Base-by-base conservation (phyloP, 2,113 vertebrate species). In the Rana temporaria region DNA sequence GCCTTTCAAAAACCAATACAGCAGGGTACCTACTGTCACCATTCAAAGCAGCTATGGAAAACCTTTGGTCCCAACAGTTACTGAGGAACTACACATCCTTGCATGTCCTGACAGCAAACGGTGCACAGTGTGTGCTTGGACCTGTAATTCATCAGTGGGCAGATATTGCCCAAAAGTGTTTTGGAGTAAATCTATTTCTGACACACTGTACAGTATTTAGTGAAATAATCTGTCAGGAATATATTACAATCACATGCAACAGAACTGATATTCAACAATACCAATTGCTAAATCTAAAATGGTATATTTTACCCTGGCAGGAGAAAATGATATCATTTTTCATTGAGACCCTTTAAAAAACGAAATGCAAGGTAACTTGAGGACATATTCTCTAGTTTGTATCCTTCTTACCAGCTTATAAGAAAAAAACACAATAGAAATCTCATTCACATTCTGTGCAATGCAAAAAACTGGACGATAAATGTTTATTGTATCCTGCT, bases 361-460 rank as follows among this genome's bases (percentile, higher is more conserved):
- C 42, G 30, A 24, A 42, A 65, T 22, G 53, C 65, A 78, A n/a
- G 17, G 32, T 63, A 64, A 16, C 38, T 53, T 69, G 32, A 34
- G 14, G 22, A 42, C 52, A 26, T 57, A 65, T 74, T 82, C 32
- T 71, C 80, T 67, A 30, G 8, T 59, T 57, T 59, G 56, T 74
- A 74, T 38, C 17, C 14, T 38, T 22, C 30, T 60, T 60, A 6
- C 72, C 4, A 34, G 42, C n/a, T 60, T 20, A 22, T 22, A 42
- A 67, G 19, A 48, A 75, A 5, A n/a, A 59, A 18, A 38, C 38
- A 32, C 42, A 5, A 75, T 18, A 55, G 19, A 34, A 24, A 71
- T 32, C 38, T 9, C 38, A 75, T 76, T 42, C 64, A 57, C n/a
- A 32, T 67, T 68, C 62, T 59, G 81, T 68, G 78, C 66, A 71